Conservation (phyloP, 2,797 vertebrate genomes). For the Gymnopithys bicolor region DNA sequence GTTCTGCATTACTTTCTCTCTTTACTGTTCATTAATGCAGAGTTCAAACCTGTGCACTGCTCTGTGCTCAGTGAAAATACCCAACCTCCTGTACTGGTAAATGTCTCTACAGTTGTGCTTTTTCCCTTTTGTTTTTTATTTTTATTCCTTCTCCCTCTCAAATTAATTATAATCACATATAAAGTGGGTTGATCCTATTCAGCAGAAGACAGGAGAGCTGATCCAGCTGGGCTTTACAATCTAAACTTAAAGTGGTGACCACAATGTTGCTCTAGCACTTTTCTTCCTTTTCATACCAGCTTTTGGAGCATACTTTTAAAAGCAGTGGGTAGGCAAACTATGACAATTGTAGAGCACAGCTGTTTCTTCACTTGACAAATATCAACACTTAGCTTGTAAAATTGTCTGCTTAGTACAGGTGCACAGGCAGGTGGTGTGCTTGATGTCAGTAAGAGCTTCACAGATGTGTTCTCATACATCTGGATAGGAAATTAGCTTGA, state of each 20-base stretch:
- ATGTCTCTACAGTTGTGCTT: neutral
- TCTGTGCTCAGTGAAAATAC: neutral
- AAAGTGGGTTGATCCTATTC: neutral
- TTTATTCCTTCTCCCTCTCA: rapidly evolving
- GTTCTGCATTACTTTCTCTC: neutral
- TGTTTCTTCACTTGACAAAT: neutral
- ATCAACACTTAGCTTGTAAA: neutral
- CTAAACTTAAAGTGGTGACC: neutral
- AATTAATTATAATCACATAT: neutral
- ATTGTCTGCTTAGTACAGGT: neutral
- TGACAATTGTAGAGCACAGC: neutral
- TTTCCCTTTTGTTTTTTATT: neutral
- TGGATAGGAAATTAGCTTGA: neutral
- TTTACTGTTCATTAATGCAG: neutral
- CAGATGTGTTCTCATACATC: neutral
- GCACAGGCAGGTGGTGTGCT: neutral
- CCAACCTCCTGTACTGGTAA: neutral
- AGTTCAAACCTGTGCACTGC: neutral
- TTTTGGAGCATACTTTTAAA: neutral
- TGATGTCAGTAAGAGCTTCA: neutral
- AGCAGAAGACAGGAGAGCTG: neutral
- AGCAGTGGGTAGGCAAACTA: neutral
- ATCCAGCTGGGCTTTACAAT: neutral
- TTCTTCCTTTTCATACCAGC: neutral
- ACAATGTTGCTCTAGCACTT: neutral